phyloP scores from a whole-genome alignment of 2,888 invertebrate species.

The Leucophenga montana region DNA sequence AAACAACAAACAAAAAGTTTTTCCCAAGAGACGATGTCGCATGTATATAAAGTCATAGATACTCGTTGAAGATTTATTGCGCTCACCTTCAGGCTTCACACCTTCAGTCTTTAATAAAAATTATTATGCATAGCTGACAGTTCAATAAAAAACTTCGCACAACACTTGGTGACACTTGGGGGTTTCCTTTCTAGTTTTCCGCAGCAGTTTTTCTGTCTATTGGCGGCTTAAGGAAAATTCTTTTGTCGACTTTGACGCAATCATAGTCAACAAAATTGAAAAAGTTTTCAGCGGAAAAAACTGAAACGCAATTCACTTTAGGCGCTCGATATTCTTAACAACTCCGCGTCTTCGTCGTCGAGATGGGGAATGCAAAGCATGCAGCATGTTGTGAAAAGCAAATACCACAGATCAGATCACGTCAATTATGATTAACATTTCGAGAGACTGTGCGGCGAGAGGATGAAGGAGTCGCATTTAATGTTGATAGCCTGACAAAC shows the following conservation, averaged over 20 bases:
- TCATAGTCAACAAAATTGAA: slow-evolving; percentile 52
- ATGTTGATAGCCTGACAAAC: too few relatives aligned
- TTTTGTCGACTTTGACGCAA: neutral
- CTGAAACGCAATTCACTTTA: slow-evolving; percentile 56
- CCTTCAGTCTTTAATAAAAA: neutral
- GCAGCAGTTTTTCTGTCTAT: neutral
- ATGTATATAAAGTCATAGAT: slow-evolving; percentile 37
- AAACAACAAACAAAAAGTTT: slow-evolving; percentile 19
- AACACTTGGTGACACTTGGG: slow-evolving; percentile 53
- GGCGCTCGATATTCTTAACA: neutral
- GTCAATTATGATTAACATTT: slow-evolving; percentile 1
- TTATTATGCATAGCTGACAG: slow-evolving; percentile 48
- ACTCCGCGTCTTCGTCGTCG: neutral
- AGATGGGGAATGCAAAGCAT: neutral
- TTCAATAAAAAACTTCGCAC: slow-evolving; percentile 61
- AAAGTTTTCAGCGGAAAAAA: slow-evolving; percentile 60
- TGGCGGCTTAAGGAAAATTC: neutral
- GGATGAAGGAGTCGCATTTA: too few relatives aligned
- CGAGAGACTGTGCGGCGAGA: too few relatives aligned
- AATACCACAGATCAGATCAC: neutral
- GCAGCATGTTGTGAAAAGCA: neutral
- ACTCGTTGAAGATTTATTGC: slow-evolving; percentile 15
- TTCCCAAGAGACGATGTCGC: slow-evolving; percentile 47
- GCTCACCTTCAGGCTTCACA: neutral
- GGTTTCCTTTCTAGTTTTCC: slow-evolving; percentile 28